These are phyloP conservation scores for Epistrophe eligans DNA, from an alignment of 2,888 invertebrate genomes.

Conservation along the genomic window DNA sequence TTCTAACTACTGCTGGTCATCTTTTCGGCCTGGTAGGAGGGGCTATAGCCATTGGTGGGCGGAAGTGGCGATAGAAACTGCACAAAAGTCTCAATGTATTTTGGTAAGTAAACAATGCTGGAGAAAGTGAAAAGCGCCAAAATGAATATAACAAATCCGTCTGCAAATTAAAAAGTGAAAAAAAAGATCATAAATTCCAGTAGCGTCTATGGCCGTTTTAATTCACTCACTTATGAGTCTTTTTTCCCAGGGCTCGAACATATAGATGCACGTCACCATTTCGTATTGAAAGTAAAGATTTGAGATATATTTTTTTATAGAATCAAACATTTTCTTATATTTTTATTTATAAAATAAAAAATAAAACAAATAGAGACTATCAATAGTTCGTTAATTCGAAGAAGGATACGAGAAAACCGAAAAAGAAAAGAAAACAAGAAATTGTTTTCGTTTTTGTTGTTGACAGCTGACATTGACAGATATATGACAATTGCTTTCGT, in stretches of 20 bases:
- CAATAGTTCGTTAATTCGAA: slow-evolving; percentile 4
- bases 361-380: slow-evolving; percentile 16
- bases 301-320: slow-evolving; percentile 77
- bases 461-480: slow-evolving; percentile 30
- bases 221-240: slow-evolving; percentile 83
- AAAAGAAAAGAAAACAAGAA: slow-evolving; percentile 14
- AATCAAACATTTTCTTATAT: slow-evolving; percentile 71
- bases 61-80: slow-evolving; percentile 80
- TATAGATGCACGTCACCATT: slow-evolving; percentile 84
- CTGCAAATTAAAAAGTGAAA: slow-evolving; percentile 78
- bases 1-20: slow-evolving; percentile 78
- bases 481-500: neutral
- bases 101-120: slow-evolving; percentile 86
- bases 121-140: slow-evolving; percentile 85
- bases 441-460: slow-evolving; percentile 19
- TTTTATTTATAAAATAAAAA: neutral
- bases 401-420: neutral
- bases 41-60: slow-evolving; percentile 69
- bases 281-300: slow-evolving; percentile 84
- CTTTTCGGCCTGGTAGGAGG: slow-evolving; percentile 78
- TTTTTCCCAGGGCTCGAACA: slow-evolving; percentile 85
- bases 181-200: neutral
- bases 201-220: neutral
- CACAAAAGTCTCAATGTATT: slow-evolving; percentile 84
- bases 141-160: slow-evolving; percentile 84